Evolutionary conservation across 2,888 invertebrate genomes (phyloP).

Genomic region (Spilosoma lubricipeda): DNA sequence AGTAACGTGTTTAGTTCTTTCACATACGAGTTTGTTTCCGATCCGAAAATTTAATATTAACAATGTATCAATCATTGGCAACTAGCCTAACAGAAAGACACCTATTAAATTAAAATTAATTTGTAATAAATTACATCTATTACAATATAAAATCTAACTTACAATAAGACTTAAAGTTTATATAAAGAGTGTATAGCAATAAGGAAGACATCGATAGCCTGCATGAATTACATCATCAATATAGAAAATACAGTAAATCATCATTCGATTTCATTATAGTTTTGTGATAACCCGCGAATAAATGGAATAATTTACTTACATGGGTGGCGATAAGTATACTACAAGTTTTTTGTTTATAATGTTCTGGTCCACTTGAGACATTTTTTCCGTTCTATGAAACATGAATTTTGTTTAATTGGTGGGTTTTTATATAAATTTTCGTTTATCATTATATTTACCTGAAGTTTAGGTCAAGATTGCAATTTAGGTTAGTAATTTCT

Average conservation of each 20-base stretch:
- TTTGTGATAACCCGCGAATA: constrained; percentile 13
- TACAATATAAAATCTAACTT: constrained; percentile 77
- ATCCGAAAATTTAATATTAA: background rate
- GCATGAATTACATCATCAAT: constrained; percentile 80
- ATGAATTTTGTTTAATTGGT: background rate
- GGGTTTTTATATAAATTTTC: background rate
- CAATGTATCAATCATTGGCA: background rate
- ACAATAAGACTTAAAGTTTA: constrained; percentile 75
- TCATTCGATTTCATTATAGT: constrained; percentile 46
- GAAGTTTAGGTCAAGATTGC: background rate
- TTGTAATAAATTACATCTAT: constrained; percentile 47
- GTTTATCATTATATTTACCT: background rate
- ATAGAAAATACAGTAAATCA: constrained; percentile 71
- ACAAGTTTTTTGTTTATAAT: background rate
- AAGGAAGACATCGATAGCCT: constrained; percentile 87
- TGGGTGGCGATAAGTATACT: background rate
- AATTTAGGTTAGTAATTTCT: too few species aligned
- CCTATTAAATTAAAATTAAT: constrained; percentile 2
- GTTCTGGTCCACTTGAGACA: background rate
- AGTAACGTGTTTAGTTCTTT: background rate
- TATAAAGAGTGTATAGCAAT: constrained; percentile 85
- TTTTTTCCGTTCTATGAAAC: background rate
- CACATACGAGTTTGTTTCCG: background rate
- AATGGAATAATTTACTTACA: background rate
- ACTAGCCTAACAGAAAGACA: constrained; percentile 1